Conservation (phyloP, 2,797 vertebrate genomes). For the Leuciscus waleckii region DNA sequence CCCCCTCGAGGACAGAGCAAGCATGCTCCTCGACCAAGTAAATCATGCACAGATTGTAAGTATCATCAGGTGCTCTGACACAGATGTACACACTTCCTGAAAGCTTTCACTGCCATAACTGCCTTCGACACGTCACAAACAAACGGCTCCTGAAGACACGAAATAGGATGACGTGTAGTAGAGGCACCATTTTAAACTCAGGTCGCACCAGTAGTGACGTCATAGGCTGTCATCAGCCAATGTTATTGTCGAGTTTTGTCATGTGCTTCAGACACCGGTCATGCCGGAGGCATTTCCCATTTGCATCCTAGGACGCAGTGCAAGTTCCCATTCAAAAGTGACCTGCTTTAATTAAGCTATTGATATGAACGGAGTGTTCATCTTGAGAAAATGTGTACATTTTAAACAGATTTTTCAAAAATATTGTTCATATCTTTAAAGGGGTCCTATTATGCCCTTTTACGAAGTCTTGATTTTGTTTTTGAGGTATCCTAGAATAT, state of each 20-base stretch:
- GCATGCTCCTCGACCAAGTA: too few species aligned
- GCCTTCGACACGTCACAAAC: background rate
- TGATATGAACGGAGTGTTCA: background rate
- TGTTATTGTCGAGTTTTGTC: background rate
- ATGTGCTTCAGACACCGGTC: too few species aligned
- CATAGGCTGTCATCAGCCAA: too few species aligned
- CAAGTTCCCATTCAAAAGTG: background rate
- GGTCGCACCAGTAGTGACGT: too few species aligned
- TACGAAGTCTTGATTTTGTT: too few species aligned
- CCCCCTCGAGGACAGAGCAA: too few species aligned
- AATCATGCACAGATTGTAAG: background rate
- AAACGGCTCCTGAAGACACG: background rate
- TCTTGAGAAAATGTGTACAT: background rate
- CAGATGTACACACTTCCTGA: background rate
- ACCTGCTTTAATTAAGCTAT: background rate
- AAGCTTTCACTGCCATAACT: background rate
- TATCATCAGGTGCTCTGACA: background rate
- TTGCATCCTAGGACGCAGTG: background rate
- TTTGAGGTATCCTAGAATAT: too few species aligned
- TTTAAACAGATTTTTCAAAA: background rate
- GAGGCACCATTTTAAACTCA: too few species aligned
- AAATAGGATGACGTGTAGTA: too few species aligned
- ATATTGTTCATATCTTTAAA: background rate
- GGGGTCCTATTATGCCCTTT: too few species aligned
- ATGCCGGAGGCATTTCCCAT: background rate